phyloP scores from a whole-genome alignment of 2,113 vertebrate genomes.

The Elgaria multicarinata region DNA sequence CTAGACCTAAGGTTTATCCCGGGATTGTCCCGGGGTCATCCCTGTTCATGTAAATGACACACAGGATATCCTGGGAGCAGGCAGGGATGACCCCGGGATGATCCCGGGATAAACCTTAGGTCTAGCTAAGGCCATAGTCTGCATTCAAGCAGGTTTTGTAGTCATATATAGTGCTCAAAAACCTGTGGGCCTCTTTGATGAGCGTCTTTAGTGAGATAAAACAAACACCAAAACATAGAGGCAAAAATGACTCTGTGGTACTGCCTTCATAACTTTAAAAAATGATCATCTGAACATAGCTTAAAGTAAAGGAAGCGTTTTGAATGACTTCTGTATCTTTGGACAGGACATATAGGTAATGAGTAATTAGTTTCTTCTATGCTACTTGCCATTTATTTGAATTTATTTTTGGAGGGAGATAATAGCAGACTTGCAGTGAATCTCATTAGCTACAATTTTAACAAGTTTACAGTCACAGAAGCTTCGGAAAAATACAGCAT shows the following conservation, averaged over 20 bases:
- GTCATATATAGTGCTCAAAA: neutral
- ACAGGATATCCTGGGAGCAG: too few species aligned
- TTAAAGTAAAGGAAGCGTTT: neutral
- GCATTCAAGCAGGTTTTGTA: neutral
- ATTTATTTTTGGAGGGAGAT: neutral
- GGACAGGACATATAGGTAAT: neutral
- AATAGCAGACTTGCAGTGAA: slow-evolving; percentile 16
- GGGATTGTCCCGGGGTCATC: too few species aligned
- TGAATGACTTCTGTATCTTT: neutral
- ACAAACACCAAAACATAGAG: neutral
- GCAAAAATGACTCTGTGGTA: neutral
- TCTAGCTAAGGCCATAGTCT: too few species aligned
- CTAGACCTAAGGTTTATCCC: too few species aligned
- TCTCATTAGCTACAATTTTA: slow-evolving; percentile 18
- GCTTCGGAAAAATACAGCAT: slow-evolving; percentile 6
- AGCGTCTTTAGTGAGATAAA: neutral
- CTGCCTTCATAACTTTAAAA: neutral
- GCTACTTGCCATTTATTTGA: neutral
- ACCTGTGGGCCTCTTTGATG: neutral
- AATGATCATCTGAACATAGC: neutral
- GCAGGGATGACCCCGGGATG: too few species aligned
- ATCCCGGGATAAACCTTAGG: too few species aligned
- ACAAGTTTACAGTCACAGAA: slow-evolving; percentile 42
- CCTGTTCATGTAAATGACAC: too few species aligned
- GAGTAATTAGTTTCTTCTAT: neutral